Percentiles rank a stretch among this genome's conserved stretches.
Conservation (phyloP, 2,888 invertebrate species). For the Sarcophaga carnaria region DNA sequence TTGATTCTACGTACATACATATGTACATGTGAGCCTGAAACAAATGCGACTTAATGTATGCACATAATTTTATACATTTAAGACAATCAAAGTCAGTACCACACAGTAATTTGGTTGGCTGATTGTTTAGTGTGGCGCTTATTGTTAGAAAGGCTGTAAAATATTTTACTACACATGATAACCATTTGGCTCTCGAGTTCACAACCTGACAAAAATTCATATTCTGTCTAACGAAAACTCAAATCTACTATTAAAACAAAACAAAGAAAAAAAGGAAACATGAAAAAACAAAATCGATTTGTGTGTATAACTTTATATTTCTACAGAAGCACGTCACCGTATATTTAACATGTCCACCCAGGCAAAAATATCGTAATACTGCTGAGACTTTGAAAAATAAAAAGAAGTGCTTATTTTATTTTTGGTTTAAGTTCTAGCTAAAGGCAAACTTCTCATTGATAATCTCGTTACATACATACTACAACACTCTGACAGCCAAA, state of each 20-base stretch:
- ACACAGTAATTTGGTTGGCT: constrained; percentile 29
- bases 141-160: constrained; percentile 5
- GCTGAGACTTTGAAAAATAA: constrained; percentile 21
- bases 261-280: background rate
- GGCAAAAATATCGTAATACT: constrained; percentile 42
- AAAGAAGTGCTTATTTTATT: constrained; percentile 29
- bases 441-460: constrained; percentile 48
- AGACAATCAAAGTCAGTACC: constrained; percentile 22
- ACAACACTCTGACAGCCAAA: constrained; percentile 38
- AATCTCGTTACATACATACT: constrained; percentile 41
- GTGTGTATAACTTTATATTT: constrained; percentile 34
- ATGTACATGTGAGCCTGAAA: background rate
- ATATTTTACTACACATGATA: constrained; percentile 3
- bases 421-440: constrained; percentile 46
- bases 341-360: constrained; percentile 63
- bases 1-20: background rate
- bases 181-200: constrained; percentile 20
- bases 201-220: constrained; percentile 3
- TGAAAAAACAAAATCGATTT: constrained; percentile 33
- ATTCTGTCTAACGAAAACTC: constrained; percentile 25
- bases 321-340: constrained; percentile 58
- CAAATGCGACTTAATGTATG: constrained; percentile 50
- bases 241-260: background rate
- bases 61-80: constrained; percentile 45
- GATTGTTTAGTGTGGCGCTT: constrained; percentile 47